These are phyloP conservation scores for Hylomyscus alleni DNA, from an alignment of 2,797 vertebrate genomes.

Conservation along the genomic window DNA sequence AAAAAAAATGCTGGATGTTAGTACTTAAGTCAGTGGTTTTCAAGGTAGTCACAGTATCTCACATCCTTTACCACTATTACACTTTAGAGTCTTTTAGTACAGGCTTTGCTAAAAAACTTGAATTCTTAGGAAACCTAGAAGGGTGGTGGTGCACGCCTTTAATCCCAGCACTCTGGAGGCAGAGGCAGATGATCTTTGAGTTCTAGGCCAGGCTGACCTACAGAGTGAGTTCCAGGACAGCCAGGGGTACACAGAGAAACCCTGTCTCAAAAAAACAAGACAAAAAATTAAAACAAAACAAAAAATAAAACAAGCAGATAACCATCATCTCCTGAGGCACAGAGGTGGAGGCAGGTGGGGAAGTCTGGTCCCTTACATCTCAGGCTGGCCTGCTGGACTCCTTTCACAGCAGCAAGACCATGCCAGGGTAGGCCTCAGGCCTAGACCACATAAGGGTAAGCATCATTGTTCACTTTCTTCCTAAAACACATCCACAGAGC, in stretches of 20 bases:
- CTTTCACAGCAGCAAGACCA: neutral
- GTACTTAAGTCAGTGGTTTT: neutral
- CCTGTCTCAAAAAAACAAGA: neutral
- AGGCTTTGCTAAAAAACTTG: neutral
- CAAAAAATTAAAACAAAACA: too few species aligned
- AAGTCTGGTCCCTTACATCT: neutral
- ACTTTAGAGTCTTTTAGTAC: neutral
- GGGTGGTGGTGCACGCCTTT: neutral
- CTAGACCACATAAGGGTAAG: too few species aligned
- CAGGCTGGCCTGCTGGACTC: neutral
- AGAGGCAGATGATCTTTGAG: neutral
- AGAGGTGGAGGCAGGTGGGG: neutral
- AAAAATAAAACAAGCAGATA: neutral
- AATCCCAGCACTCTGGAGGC: neutral
- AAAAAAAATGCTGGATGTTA: neutral
- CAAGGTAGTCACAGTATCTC: neutral
- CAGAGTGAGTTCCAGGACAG: neutral
- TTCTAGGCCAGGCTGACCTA: neutral
- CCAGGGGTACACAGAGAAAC: neutral
- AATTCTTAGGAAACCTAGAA: slow-evolving; percentile 43
- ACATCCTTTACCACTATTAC: neutral
- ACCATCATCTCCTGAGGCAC: neutral
- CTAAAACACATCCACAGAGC: neutral
- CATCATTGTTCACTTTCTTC: neutral
- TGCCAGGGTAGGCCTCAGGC: too few species aligned